Conservation (phyloP, 2,113 vertebrate genomes). For the Anolis sagrei region DNA sequence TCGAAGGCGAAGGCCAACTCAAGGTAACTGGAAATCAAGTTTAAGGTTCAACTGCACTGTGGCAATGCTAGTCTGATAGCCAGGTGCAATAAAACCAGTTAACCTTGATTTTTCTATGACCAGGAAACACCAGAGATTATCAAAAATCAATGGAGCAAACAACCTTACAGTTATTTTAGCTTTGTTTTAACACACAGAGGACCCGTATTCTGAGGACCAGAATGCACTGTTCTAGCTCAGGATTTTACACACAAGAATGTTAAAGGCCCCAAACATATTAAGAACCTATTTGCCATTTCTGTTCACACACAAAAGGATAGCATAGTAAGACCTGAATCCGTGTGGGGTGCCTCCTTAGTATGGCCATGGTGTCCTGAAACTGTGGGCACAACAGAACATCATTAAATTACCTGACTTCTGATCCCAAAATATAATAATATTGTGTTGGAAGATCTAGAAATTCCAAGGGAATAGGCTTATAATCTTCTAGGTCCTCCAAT, state of each 20-base stretch:
- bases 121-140: background rate
- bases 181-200: background rate
- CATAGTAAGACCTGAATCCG: too few relatives aligned
- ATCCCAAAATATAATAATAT: too few relatives aligned
- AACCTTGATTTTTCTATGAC: slow-evolving; percentile 18
- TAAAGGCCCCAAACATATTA: background rate
- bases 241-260: background rate
- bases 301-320: too few relatives aligned
- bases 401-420: too few relatives aligned
- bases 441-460: too few relatives aligned
- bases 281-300: rapidly evolving
- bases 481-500: too few relatives aligned
- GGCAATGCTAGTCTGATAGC: slow-evolving; percentile 47
- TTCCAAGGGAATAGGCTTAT: too few relatives aligned
- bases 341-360: too few relatives aligned
- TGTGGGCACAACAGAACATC: too few relatives aligned
- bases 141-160: slow-evolving; percentile 9
- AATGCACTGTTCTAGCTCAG: background rate
- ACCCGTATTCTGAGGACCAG: too few relatives aligned
- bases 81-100: slow-evolving; percentile 45
- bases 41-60: slow-evolving; percentile 35
- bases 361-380: too few relatives aligned
- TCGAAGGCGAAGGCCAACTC: slow-evolving; percentile 35
- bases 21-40: background rate
- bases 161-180: background rate